Percentiles rank a stretch among this genome's conserved stretches.
These are phyloP conservation scores for Drosophila anomelani DNA, from an alignment of 2,888 invertebrate species.

Conservation along the genomic window DNA sequence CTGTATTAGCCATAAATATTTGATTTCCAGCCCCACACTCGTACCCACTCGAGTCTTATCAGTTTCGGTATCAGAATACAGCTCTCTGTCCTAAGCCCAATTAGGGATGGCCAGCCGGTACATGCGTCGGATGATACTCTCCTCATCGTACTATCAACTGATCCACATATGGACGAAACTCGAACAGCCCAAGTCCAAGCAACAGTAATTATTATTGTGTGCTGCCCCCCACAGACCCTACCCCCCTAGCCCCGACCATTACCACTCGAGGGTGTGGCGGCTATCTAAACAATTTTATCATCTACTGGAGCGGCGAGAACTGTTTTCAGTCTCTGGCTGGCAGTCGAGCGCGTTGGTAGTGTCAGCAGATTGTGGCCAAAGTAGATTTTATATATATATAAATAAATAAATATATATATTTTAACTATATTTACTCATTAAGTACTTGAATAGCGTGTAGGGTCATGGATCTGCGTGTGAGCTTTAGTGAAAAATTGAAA, in stretches of 20 bases:
- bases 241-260: too few species aligned
- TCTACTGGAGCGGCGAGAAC: constrained; percentile 36
- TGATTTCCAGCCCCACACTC: constrained; percentile 25
- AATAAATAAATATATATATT: not conserved
- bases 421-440: not conserved
- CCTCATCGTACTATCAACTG: constrained; percentile 17
- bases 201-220: constrained; percentile 30
- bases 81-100: constrained; percentile 15
- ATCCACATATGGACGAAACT: constrained; percentile 35
- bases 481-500: constrained; percentile 36
- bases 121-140: not conserved
- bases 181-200: constrained; percentile 12
- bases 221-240: constrained; percentile 15
- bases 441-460: not conserved
- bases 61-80: constrained; percentile 7
- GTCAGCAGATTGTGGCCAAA: constrained; percentile 19
- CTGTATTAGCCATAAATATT: constrained; percentile 28
- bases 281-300: constrained; percentile 51
- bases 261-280: constrained; percentile 26
- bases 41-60: constrained; percentile 24
- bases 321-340: constrained; percentile 56
- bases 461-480: constrained; percentile 39
- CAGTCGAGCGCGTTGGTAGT: constrained; percentile 62
- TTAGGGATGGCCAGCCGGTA: constrained; percentile 32
- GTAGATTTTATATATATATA: constrained; percentile 5